Conservation (phyloP, 2,888 invertebrate genomes). For the Drosophila multiciliata region DNA sequence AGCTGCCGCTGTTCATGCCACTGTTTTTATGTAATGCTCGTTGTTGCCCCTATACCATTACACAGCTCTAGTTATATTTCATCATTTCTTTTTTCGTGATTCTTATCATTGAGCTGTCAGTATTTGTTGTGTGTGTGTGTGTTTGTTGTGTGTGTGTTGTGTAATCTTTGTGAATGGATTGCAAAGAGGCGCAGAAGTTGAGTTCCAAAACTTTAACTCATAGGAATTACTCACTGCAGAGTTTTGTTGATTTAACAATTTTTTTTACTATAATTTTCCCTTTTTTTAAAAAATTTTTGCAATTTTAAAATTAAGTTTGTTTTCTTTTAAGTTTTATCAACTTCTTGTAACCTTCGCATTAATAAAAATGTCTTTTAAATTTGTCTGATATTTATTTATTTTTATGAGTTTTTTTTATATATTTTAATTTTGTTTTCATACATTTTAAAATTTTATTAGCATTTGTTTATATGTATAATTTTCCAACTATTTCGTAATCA, state of each 20-base stretch:
- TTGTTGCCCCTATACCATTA: background rate
- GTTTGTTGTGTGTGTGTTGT: background rate
- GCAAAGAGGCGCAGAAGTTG: background rate
- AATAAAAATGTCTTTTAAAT: constrained; percentile 8
- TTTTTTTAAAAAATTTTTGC: background rate
- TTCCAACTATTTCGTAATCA: no score
- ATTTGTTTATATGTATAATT: constrained; percentile 19
- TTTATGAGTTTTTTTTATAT: constrained; percentile 47
- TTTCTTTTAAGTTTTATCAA: no score
- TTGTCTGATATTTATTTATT: constrained; percentile 65
- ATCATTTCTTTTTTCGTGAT: constrained; percentile 51
- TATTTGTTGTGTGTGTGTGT: constrained; percentile 2
- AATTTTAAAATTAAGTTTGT: background rate
- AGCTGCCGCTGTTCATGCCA: constrained; percentile 64
- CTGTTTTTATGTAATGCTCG: constrained; percentile 21
- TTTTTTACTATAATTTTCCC: background rate
- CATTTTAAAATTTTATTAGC: constrained; percentile 69
- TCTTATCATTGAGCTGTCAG: constrained; percentile 54
- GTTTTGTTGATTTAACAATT: background rate
- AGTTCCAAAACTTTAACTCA: background rate
- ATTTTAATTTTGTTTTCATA: constrained; percentile 44
- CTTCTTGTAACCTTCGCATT: no score
- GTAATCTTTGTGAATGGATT: constrained; percentile 32
- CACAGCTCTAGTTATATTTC: constrained; percentile 55
- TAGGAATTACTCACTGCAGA: background rate